Evolutionary conservation across 2,797 vertebrate genomes (phyloP).

Genomic region (Mus spretus): DNA sequence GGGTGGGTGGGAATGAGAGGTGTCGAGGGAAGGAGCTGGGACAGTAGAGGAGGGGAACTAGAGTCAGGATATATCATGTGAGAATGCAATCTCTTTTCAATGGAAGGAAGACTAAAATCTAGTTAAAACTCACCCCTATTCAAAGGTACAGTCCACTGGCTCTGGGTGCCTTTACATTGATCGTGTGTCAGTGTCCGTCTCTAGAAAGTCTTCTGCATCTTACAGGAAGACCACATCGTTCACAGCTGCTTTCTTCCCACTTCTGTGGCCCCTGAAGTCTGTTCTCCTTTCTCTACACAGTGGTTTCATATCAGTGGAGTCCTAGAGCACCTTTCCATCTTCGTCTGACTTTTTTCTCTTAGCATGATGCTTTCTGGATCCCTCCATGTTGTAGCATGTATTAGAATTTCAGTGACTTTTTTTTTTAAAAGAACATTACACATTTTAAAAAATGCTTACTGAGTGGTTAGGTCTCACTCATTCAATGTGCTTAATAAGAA

Average conservation of each 20-base stretch:
- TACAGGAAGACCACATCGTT: neutral
- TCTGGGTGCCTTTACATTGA: neutral
- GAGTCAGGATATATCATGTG: neutral
- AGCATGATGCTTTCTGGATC: neutral
- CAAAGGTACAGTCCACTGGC: neutral
- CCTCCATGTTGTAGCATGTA: neutral
- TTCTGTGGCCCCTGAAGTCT: too few relatives aligned
- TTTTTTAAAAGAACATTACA: neutral
- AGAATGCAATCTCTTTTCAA: neutral
- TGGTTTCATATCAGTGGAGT: neutral
- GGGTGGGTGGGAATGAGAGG: neutral
- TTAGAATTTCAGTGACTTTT: neutral
- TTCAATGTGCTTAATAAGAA: neutral
- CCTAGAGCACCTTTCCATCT: neutral
- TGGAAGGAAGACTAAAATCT: neutral
- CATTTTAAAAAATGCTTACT: neutral
- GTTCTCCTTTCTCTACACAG: neutral
- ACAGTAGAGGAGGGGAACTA: too few relatives aligned
- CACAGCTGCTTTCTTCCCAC: rapidly evolving
- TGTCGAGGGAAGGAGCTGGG: neutral
- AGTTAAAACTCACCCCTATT: neutral
- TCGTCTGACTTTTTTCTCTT: neutral
- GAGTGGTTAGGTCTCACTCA: neutral
- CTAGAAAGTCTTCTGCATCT: neutral
- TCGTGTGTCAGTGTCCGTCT: neutral